Evolutionary conservation across 2,113 vertebrate genomes (phyloP).

Genomic region (Onychostruthus taczanowskii): DNA sequence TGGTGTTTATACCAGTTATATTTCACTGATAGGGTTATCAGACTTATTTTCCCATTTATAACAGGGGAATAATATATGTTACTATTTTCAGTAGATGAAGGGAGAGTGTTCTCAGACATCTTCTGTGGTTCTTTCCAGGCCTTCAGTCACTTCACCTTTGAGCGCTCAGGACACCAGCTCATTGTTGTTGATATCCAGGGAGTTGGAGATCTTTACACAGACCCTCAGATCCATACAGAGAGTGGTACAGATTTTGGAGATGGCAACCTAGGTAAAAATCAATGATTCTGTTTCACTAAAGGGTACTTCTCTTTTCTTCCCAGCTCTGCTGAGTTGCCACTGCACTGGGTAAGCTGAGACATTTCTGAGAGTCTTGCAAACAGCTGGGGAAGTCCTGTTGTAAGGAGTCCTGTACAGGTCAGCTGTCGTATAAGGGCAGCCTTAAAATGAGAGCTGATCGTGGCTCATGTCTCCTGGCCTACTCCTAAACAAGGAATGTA

Average conservation of each 20-base stretch:
- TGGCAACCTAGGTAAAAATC: conserved; percentile 88
- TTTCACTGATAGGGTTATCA: neutral
- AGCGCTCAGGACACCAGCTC: conserved; percentile 95
- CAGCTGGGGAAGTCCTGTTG: neutral
- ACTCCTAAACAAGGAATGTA: neutral
- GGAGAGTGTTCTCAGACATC: neutral
- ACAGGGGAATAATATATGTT: neutral
- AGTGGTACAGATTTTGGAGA: conserved; percentile 93
- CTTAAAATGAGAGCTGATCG: neutral
- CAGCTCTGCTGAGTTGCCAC: neutral
- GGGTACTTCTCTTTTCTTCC: neutral
- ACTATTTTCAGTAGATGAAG: neutral
- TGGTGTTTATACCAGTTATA: neutral
- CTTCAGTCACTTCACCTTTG: conserved; percentile 96
- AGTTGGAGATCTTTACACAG: conserved; percentile 96
- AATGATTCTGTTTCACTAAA: neutral
- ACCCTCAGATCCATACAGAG: conserved; percentile 97
- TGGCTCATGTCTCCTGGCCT: neutral
- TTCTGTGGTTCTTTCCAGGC: conserved; percentile 71
- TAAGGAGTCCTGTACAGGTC: neutral
- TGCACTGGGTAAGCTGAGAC: neutral
- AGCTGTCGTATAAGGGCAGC: neutral
- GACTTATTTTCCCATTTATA: neutral
- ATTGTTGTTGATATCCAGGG: conserved; percentile 98
- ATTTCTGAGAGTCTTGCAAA: neutral